phyloP scores from a whole-genome alignment of 2,113 vertebrate genomes.

The Meleagris gallopavo region DNA sequence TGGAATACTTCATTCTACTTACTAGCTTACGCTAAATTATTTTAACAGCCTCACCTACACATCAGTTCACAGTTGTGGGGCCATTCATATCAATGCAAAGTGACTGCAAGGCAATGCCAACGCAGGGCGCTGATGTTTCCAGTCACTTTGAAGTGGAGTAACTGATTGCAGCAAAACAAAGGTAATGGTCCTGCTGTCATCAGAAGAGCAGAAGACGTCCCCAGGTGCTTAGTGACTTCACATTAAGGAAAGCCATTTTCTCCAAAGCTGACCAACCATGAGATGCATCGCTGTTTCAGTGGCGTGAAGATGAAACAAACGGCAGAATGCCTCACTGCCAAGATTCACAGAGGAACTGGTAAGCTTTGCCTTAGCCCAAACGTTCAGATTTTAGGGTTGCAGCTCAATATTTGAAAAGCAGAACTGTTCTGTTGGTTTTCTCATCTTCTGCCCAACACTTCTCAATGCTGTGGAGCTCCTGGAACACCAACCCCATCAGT shows the following conservation, averaged over 20 bases:
- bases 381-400: neutral
- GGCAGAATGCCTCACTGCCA: neutral
- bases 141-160: neutral
- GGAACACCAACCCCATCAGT: rapidly evolving
- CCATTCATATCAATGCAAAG: neutral
- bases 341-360: neutral
- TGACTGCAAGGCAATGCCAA: neutral
- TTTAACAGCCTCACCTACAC: neutral
- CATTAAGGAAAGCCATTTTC: neutral
- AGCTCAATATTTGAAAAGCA: neutral
- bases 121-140: neutral
- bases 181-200: neutral
- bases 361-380: neutral
- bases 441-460: neutral
- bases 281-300: rapidly evolving
- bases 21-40: neutral
- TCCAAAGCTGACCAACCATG: neutral
- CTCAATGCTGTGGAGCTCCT: neutral
- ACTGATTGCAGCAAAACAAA: neutral
- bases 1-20: neutral
- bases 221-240: neutral
- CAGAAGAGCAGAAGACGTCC: neutral
- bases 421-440: neutral
- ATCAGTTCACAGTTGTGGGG: neutral
- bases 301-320: neutral